Base-by-base conservation (phyloP, 1,140 invertebrate species). In the Tetramorium alpestre region DNA sequence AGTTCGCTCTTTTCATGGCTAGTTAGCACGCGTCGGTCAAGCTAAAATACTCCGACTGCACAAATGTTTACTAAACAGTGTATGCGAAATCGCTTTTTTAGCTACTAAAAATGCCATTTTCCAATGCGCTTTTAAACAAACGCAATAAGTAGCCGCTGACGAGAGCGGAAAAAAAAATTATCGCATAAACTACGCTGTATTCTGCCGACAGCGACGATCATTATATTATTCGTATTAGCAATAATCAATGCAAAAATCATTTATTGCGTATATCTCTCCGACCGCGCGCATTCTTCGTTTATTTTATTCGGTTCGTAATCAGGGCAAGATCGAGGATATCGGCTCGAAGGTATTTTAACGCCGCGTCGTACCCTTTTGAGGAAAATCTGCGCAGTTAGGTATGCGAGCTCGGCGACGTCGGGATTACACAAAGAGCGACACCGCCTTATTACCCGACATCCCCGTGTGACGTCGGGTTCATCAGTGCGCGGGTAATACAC, bases 401-500 rank as follows among this genome's bases (percentile, higher is more conserved):
- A 81, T 69, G 33, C 51, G 64, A 70, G 41, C 28, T 38, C 41
- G 1, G 6, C 8, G 84, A 58, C 75, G 47, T 67, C 69, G 85
- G n/a, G 38, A 89, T 89, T 75, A 90, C 18, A 90, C 49, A 90
- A 88, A 90, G 72, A 44, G 54, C 11, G 51, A 85, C 85, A 51
- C 58, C 69, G 80, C 75, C 80, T 88, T 90, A 90, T 90, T 90
- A 87, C 47, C 75, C 10, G 78, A n/a, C 18, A 73, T 67, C 47
- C 22, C 47, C 22, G 54, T 88, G 87, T 90, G 88, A 87, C 69
- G 80, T 85, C 75, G 54, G 54, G 76, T 47, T 77, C 88, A 90
- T 85, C 86, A 89, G 84, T 47, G 88, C 87, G 88, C 67, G 64
- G 76, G 76, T 89, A 89, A 89, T 89, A 89, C 51, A 85, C 54